These are phyloP conservation scores for Drosophila pachea DNA, from an alignment of 1,140 invertebrate species.

Conservation along the genomic window DNA sequence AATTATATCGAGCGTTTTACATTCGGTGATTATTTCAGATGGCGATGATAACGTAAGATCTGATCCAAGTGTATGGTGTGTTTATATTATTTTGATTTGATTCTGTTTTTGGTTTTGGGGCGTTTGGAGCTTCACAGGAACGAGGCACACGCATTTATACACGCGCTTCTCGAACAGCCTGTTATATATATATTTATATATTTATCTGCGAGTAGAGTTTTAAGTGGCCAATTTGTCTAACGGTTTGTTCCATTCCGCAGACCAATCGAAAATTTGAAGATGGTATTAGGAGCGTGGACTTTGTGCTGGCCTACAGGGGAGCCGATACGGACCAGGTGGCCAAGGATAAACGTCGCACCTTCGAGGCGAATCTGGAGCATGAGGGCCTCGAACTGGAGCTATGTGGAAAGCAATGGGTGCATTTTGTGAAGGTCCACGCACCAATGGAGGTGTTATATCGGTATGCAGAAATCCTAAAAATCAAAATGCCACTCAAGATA, in stretches of 20 bases:
- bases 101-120: background rate
- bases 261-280: constrained; percentile 78
- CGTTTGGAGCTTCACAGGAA: background rate
- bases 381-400: constrained; percentile 83
- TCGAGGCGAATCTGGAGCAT: constrained; percentile 82
- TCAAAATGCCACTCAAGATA: constrained; percentile 91
- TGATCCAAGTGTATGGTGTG: too few relatives aligned
- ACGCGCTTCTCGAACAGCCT: constrained; percentile 34
- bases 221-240: background rate
- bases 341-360: constrained; percentile 81
- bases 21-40: too few relatives aligned
- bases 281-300: constrained; percentile 81
- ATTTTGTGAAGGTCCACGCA: constrained; percentile 87
- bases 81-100: background rate
- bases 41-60: too few relatives aligned
- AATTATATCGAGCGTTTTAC: too few relatives aligned
- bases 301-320: constrained; percentile 83
- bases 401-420: constrained; percentile 81
- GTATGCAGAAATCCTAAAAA: constrained; percentile 92
- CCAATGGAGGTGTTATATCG: constrained; percentile 88
- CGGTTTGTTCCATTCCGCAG: constrained; percentile 38
- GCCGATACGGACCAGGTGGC: constrained; percentile 76
- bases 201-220: background rate
- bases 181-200: constrained; percentile 2
- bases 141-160: constrained; percentile 52